Evolutionary conservation across 2,797 vertebrate species (phyloP).

Genomic region (Mastacembelus armatus): DNA sequence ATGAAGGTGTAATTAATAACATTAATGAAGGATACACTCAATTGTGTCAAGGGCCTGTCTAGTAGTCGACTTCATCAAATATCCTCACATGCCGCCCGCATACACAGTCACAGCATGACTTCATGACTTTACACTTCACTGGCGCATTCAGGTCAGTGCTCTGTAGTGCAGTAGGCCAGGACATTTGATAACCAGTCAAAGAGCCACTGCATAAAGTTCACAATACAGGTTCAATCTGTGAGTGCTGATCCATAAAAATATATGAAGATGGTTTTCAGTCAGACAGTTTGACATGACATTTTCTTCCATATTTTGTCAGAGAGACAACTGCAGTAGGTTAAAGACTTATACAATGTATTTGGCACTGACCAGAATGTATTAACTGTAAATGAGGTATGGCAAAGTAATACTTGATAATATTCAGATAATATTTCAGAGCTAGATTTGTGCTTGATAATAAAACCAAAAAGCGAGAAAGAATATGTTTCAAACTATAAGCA

Average conservation of each 20-base stretch:
- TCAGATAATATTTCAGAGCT: no score
- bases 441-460: neutral
- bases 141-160: neutral
- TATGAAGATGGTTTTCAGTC: neutral
- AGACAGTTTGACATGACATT: neutral
- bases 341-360: neutral
- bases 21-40: no score
- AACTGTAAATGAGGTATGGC: neutral
- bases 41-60: no score
- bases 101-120: neutral
- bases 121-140: neutral
- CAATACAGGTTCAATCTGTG: neutral
- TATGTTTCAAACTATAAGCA: neutral
- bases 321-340: neutral
- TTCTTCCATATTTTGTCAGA: slow-evolving; percentile 6
- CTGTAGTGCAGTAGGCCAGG: neutral
- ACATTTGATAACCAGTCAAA: neutral
- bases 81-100: neutral
- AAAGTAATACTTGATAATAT: neutral
- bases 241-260: slow-evolving; percentile 26
- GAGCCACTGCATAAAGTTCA: neutral
- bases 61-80: neutral
- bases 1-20: no score
- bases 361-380: no score
- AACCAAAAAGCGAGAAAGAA: neutral